Base-by-base conservation (phyloP, 1,140 invertebrate species). In the Phortica variegata region DNA sequence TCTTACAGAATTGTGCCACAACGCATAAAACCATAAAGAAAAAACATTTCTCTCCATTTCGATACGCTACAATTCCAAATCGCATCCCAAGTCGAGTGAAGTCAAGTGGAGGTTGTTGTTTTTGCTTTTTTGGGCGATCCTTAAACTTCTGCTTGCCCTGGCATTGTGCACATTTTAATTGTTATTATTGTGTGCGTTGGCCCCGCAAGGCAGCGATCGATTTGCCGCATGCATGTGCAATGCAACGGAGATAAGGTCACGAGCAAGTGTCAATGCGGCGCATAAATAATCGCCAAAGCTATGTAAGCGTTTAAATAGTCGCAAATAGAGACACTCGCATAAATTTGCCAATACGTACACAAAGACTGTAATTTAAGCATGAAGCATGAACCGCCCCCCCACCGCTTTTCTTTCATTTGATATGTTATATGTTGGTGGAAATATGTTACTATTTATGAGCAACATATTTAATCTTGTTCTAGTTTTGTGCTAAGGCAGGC, bases 21-120 rank as follows among this genome's bases (percentile, higher is more conserved):
- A 68, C 63, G 65, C 65, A 68, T 68, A 69, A 68, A 68, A 49
- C 65, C 63, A 65, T 69, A 69, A 68, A 68, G 63, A 69, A 68
- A 68, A 63, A 68, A 68, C 63, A 68, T 60, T 63, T 60, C 65
- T 60, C 55, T 60, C 54, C 60, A 52, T 55, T 49, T 34, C 37
- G 12, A 29, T 29, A 12, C 12, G 12, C 12, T 29, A 12, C 26
- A 29, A 12, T 29, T 29, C 6, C n/a, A n/a, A n/a, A n/a, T n/a
- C n/a, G n/a, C n/a, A n/a, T n/a, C n/a, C n/a, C n/a, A n/a, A n/a
- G n/a, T n/a, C n/a, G n/a, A n/a, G n/a, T n/a, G n/a, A n/a, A n/a
- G n/a, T n/a, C n/a, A n/a, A n/a, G n/a, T n/a, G n/a, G n/a, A n/a
- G n/a, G 32, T 34, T 19, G 16, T 17, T 44, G 46, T n/a, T 43